These are phyloP conservation scores for Anoplophora glabripennis DNA, from an alignment of 1,140 invertebrate species.

Conservation along the genomic window DNA sequence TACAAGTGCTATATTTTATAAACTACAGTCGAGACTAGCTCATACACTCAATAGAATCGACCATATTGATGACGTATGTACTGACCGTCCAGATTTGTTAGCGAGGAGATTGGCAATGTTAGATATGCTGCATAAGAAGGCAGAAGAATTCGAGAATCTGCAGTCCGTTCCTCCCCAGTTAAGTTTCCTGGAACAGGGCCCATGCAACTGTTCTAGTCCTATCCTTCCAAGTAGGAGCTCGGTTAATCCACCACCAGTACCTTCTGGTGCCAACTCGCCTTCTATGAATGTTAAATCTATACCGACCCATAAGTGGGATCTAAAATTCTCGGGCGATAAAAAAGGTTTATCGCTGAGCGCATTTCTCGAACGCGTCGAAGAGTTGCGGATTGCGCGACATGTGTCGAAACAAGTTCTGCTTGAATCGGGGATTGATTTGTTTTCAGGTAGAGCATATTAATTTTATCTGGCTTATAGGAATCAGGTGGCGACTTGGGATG, in stretches of 20 bases:
- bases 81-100: too few species aligned
- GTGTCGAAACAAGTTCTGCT: constrained; percentile 27
- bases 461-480: constrained; percentile 32
- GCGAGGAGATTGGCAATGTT: background rate
- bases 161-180: background rate
- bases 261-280: background rate
- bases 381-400: constrained; percentile 28
- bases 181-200: background rate
- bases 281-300: background rate
- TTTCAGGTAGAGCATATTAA: constrained; percentile 33
- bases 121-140: background rate
- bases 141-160: background rate
- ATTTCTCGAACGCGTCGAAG: constrained; percentile 37
- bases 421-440: constrained; percentile 34
- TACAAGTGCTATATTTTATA: background rate
- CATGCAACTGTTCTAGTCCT: background rate
- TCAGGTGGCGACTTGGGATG: constrained; percentile 28
- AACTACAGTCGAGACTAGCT: background rate
- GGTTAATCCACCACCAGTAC: background rate
- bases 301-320: constrained; percentile 7
- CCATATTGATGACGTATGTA: background rate
- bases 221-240: background rate
- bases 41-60: background rate
- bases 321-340: constrained; percentile 10
- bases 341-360: constrained; percentile 16